phyloP scores from a whole-genome alignment of 1,140 invertebrate genomes.

The Stratiolaelaps scimitus region DNA sequence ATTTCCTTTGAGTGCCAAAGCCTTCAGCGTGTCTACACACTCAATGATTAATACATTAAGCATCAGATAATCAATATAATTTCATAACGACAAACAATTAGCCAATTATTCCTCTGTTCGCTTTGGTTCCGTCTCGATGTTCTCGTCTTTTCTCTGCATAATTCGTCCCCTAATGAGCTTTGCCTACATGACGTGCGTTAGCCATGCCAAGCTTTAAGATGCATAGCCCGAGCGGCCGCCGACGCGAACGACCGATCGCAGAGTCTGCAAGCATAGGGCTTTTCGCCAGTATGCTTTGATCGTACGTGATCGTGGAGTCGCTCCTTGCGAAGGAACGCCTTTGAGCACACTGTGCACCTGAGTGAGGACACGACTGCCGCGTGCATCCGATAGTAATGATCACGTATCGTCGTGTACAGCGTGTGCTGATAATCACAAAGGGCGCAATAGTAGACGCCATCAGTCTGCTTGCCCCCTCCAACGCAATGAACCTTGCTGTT shows the following conservation, averaged over 20 bases:
- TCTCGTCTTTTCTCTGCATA: too few relatives aligned
- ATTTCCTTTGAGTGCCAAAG: too few relatives aligned
- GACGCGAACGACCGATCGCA: slow-evolving; percentile 3
- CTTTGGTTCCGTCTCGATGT: too few relatives aligned
- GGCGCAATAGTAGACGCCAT: slow-evolving; percentile 18
- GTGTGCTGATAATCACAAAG: slow-evolving; percentile 13
- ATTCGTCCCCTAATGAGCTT: not conserved
- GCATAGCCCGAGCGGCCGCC: not conserved
- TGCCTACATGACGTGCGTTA: not conserved
- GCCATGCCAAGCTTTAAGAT: not conserved
- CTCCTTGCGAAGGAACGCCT: not conserved
- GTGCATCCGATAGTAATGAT: slow-evolving; percentile 8
- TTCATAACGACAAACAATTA: too few relatives aligned
- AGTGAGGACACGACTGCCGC: not conserved
- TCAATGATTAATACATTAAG: too few relatives aligned
- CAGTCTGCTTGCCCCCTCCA: not conserved
- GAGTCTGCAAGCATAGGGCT: not conserved
- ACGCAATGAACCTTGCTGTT: slow-evolving; percentile 17
- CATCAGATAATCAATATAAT: too few relatives aligned
- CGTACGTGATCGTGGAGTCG: slow-evolving; percentile 4
- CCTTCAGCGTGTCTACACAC: too few relatives aligned
- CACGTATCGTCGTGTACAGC: not conserved
- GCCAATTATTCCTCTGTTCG: too few relatives aligned
- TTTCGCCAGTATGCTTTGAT: slow-evolving; percentile 20
- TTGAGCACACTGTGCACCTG: not conserved